Evolutionary conservation across 2,888 invertebrate species (phyloP), one percentile per base, ranked within the genome.

Genomic region (Drosophila mimica): DNA sequence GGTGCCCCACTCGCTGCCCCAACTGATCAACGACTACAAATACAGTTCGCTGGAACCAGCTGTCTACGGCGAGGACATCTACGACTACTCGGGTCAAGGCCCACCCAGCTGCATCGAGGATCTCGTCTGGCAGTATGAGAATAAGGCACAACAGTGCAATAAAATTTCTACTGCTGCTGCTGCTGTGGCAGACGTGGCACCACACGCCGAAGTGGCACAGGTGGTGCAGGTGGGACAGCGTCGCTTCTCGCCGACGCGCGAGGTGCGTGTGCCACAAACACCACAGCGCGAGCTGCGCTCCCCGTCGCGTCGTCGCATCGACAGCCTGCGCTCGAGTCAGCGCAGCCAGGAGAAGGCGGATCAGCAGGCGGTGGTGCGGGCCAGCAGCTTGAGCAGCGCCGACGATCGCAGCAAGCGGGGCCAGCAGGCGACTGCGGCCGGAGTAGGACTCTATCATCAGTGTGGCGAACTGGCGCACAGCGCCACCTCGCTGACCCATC

Each of bases 321-420:
- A 95, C 78, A 93, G 92, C 43, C 88, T 91, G 67, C 92, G 93
- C 8, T 86, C 90, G 4, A 90, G 76, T 30, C 80, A 82, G 52
- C 89, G 85, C 4, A 46, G 46, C 5, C 65, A 79, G 61, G 74
- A 78, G 31, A 68, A 78, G 30, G 73, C 82, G 84, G 80, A 80
- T 34, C 64, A 60, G 87, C 82, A 84, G 62, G 54, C 67, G 9
- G 90, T 94, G 15, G 92, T 94, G 60, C 93, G 96, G 43, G 95
- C 96, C 2, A 94, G 95, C 76, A 96, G 96, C 87, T 95, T 95
- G 3, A 95, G 95, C 57, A 95, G 95, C 76, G 94, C 94, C 15
- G 95, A 95, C 54, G 92, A 93, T 56, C 91, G 92, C 5, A 80
- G 89, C 5, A 88, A 91, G 40, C 68, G 66, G 15, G 43, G 4